Evolutionary conservation across 2,113 vertebrate genomes (phyloP).

Genomic region (Ivindomyrus marchei): DNA sequence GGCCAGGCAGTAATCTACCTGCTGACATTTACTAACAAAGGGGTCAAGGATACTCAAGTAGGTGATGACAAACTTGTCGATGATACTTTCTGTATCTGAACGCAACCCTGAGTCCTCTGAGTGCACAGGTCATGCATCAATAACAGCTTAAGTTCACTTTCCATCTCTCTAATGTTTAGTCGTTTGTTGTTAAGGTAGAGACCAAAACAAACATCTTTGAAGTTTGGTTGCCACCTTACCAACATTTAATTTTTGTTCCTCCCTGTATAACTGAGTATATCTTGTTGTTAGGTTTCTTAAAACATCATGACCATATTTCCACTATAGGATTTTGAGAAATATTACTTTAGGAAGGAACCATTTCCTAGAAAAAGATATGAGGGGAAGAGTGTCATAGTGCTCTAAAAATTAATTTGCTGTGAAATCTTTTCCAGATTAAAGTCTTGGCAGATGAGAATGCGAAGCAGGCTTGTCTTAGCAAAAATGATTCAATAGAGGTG

Average conservation of each 20-base stretch:
- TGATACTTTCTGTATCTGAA: slow-evolving; percentile 14
- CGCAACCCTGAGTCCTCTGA: not conserved
- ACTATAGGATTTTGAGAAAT: not conserved
- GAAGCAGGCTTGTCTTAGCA: slow-evolving; percentile 55
- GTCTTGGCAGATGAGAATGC: slow-evolving; percentile 56
- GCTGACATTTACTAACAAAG: slow-evolving; percentile 55
- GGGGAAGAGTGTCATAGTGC: not conserved
- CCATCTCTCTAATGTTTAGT: not conserved
- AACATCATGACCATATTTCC: not conserved
- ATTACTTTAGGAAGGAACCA: not conserved
- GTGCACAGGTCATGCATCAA: not conserved
- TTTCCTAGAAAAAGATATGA: not conserved
- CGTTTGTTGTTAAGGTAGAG: not conserved
- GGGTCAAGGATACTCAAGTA: slow-evolving; percentile 56
- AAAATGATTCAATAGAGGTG: slow-evolving; percentile 51
- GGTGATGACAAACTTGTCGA: slow-evolving; percentile 16
- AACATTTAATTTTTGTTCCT: not conserved
- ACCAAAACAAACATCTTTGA: not conserved
- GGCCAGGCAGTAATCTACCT: slow-evolving; percentile 56
- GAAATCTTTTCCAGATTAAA: slow-evolving; percentile 51
- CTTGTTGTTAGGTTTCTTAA: not conserved
- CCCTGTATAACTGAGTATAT: not conserved
- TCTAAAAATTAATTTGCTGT: not conserved
- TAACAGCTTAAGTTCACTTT: not conserved
- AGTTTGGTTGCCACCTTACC: not conserved